Evolutionary conservation across 2,797 vertebrate species (phyloP).

Genomic region (Acridotheres tristis): DNA sequence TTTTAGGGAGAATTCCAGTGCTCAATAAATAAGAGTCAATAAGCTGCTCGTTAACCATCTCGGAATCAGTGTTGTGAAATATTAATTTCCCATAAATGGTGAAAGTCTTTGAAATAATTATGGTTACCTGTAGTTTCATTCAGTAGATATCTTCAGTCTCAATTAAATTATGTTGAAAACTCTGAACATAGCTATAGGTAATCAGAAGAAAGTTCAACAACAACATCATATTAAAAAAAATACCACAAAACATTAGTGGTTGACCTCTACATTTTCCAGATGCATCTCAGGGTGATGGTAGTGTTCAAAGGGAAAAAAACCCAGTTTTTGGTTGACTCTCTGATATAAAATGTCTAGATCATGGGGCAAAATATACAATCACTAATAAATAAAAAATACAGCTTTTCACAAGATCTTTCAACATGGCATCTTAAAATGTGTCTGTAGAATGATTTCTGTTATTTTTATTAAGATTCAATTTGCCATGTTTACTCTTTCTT

Average conservation of each 20-base stretch:
- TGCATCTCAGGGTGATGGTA: background rate
- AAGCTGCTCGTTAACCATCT: conserved; percentile 57
- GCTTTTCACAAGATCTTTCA: conserved; percentile 55
- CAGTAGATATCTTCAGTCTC: conserved; percentile 11
- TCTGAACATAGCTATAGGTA: conserved; percentile 25
- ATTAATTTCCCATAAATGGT: conserved; percentile 55
- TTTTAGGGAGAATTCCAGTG: conserved; percentile 68
- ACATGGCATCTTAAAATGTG: conserved; percentile 66
- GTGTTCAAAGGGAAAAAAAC: conserved; percentile 16
- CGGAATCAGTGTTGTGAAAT: conserved; percentile 50
- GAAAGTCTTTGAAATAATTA: conserved; percentile 62
- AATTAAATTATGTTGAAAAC: conserved; percentile 24
- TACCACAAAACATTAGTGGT: background rate
- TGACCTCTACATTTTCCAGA: conserved; percentile 21
- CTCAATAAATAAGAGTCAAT: conserved; percentile 64
- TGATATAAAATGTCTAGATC: conserved; percentile 42
- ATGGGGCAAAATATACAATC: conserved; percentile 52
- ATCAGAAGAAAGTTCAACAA: conserved; percentile 46
- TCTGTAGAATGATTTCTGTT: background rate
- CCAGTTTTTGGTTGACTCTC: background rate
- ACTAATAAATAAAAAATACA: conserved; percentile 59
- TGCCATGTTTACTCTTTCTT: conserved; percentile 45
- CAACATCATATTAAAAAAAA: conserved; percentile 26
- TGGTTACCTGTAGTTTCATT: conserved; percentile 46
- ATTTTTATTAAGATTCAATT: conserved; percentile 8